Evolutionary conservation across 2,113 vertebrate genomes (phyloP).

Genomic region (Microcebus murinus): DNA sequence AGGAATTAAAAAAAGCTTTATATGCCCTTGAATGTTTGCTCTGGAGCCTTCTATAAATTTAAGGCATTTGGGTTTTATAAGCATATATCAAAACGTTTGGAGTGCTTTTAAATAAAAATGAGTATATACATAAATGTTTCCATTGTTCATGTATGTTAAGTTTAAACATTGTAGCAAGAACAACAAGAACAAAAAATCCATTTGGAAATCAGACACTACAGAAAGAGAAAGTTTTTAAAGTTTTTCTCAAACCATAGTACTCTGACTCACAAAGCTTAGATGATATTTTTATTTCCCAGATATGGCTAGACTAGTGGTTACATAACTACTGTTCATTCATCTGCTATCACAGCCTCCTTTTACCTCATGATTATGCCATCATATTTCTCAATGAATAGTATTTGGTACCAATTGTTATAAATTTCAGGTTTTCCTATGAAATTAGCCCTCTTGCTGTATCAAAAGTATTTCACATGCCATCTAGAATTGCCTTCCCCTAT

Average conservation of each 20-base stretch:
- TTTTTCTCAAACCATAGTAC: not conserved
- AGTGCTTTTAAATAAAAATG: not conserved
- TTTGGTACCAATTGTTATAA: not conserved
- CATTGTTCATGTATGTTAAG: not conserved
- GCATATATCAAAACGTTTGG: not conserved
- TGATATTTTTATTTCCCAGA: slow-evolving; percentile 15
- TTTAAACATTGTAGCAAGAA: not conserved
- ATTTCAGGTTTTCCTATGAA: slow-evolving; percentile 9
- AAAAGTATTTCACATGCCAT: not conserved
- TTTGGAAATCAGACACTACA: not conserved
- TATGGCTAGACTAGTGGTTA: not conserved
- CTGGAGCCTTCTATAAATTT: not conserved
- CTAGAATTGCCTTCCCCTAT: not conserved
- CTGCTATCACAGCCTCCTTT: not conserved
- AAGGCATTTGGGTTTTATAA: not conserved
- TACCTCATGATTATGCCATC: not conserved
- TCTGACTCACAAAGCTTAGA: not conserved
- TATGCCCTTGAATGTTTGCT: not conserved
- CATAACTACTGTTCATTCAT: not conserved
- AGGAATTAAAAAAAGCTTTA: not conserved
- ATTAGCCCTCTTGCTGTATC: not conserved
- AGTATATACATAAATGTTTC: not conserved
- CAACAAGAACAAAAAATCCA: not conserved
- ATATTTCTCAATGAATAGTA: not conserved
- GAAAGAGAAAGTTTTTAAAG: not conserved